phyloP scores from a whole-genome alignment of 2,888 invertebrate genomes.

The Galeopsomyia nigrocyanea region DNA sequence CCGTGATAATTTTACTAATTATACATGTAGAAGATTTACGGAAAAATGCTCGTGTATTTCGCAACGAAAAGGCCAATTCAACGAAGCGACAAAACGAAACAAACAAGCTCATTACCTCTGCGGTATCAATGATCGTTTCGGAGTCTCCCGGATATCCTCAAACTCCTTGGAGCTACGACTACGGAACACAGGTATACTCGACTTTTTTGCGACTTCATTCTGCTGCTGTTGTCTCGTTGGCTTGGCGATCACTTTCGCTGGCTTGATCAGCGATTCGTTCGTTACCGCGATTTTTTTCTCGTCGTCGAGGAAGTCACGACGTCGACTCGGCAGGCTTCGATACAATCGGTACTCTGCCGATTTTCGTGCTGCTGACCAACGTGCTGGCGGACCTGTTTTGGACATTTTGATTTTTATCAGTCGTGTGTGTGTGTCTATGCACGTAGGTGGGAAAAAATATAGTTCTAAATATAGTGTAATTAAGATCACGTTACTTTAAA shows the following conservation, averaged over 20 bases:
- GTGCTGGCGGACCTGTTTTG: slow-evolving; percentile 70
- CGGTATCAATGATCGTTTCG: slow-evolving; percentile 66
- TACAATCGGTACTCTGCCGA: slow-evolving; percentile 73
- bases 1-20: no score
- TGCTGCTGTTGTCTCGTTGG: slow-evolving; percentile 49
- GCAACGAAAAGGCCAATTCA: no score
- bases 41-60: no score
- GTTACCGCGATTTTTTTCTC: slow-evolving; percentile 35
- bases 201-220: slow-evolving; percentile 60
- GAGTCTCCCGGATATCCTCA: slow-evolving; percentile 64
- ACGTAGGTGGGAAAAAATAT: no score
- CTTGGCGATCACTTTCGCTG: slow-evolving; percentile 59
- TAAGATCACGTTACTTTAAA: no score
- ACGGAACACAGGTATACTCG: slow-evolving; percentile 64
- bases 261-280: slow-evolving; percentile 45
- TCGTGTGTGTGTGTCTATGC: no score
- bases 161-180: slow-evolving; percentile 64
- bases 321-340: slow-evolving; percentile 71
- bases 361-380: slow-evolving; percentile 71
- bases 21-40: no score
- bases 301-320: slow-evolving; percentile 40
- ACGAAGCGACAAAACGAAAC: no score
- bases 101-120: slow-evolving; percentile 56
- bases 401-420: no score
- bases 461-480: no score